Conservation (phyloP, 2,888 invertebrate genomes). For the Unio pictorum region DNA sequence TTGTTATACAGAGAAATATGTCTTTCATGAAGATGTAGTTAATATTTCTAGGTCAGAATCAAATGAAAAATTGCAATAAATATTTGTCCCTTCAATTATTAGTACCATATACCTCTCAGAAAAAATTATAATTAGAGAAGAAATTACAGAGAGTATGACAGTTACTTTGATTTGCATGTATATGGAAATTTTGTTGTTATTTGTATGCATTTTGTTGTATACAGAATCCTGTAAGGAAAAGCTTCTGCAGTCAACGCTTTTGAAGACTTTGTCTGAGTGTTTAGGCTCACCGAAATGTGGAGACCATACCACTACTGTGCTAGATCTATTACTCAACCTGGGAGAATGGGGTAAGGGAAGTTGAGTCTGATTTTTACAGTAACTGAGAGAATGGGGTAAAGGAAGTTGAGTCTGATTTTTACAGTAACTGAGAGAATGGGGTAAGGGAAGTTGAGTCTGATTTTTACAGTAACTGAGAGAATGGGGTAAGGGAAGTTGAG, state of each 20-base stretch:
- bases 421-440: slow-evolving; percentile 61
- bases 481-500: slow-evolving; percentile 53
- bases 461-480: slow-evolving; percentile 50
- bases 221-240: slow-evolving; percentile 54
- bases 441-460: slow-evolving; percentile 35
- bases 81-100: too few relatives aligned
- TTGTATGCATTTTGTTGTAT: too few relatives aligned
- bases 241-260: slow-evolving; percentile 45
- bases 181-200: too few relatives aligned
- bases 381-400: slow-evolving; percentile 61
- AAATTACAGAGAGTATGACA: too few relatives aligned
- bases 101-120: too few relatives aligned
- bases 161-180: too few relatives aligned
- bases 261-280: slow-evolving; percentile 50
- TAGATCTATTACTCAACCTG: slow-evolving; percentile 66
- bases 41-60: too few relatives aligned
- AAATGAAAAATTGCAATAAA: too few relatives aligned
- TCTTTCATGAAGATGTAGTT: too few relatives aligned
- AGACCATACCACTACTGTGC: slow-evolving; percentile 60
- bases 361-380: background rate
- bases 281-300: slow-evolving; percentile 52
- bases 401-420: background rate
- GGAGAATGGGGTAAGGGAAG: slow-evolving; percentile 65
- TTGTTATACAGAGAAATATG: too few relatives aligned
- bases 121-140: too few relatives aligned